These are phyloP conservation scores for Rhinophrynus dorsalis DNA, from an alignment of 2,797 vertebrate species.

Conservation along the genomic window DNA sequence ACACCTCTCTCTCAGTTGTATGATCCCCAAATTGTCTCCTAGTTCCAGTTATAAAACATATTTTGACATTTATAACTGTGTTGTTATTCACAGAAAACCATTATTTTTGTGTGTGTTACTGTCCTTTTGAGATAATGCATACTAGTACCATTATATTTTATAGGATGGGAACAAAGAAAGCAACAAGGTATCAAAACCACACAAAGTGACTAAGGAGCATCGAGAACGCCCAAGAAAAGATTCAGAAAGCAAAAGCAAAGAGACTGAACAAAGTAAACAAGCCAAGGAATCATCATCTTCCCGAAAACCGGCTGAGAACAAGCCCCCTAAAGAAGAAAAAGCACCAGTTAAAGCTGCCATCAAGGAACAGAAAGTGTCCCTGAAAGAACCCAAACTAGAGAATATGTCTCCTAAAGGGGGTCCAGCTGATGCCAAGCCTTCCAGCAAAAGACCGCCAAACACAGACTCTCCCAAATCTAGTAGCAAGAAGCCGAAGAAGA, in stretches of 20 bases:
- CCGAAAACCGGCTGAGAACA: constrained; percentile 86
- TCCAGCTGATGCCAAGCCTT: constrained; percentile 80
- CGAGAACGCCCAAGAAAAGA: constrained; percentile 92
- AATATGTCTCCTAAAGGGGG: constrained; percentile 91
- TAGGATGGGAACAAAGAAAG: constrained; percentile 79
- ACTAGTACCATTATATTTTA: neutral
- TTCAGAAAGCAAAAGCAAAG: constrained; percentile 86
- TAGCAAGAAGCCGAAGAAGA: constrained; percentile 93
- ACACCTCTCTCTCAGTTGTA: too few relatives aligned
- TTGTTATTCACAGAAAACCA: too few relatives aligned
- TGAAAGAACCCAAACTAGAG: constrained; percentile 94
- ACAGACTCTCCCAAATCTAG: constrained; percentile 92
- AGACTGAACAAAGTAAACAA: constrained; percentile 24
- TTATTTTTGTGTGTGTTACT: too few relatives aligned
- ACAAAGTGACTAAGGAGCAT: constrained; percentile 94
- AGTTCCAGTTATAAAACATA: too few relatives aligned
- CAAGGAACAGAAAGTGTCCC: constrained; percentile 94
- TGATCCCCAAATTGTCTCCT: too few relatives aligned
- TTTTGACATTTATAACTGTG: too few relatives aligned
- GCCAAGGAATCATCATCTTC: constrained; percentile 69
- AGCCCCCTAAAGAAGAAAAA: constrained; percentile 90
- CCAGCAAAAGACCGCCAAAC: constrained; percentile 85
- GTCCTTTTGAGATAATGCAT: too few relatives aligned
- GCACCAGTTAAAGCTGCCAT: constrained; percentile 90
- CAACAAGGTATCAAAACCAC: constrained; percentile 87